Evolutionary conservation across 2,113 vertebrate species (phyloP).

Genomic region (Prionailurus bengalensis): DNA sequence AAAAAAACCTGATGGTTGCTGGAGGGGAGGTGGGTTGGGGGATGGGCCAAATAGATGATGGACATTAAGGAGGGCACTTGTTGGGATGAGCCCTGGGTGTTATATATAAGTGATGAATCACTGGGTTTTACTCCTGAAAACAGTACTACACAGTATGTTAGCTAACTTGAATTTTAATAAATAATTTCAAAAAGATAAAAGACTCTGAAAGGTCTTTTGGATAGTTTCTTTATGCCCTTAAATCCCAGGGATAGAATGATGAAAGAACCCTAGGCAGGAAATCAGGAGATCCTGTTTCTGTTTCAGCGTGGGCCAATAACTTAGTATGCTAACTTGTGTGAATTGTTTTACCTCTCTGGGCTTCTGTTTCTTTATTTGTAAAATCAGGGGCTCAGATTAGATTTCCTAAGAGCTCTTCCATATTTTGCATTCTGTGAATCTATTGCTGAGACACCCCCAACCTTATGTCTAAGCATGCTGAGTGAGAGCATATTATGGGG

Average conservation of each 20-base stretch:
- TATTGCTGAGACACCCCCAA: not conserved
- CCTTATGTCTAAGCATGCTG: not conserved
- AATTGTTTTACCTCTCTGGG: not conserved
- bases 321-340: not conserved
- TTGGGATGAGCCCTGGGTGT: no score
- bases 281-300: not conserved
- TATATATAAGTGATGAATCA: no score
- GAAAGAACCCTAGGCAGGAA: not conserved
- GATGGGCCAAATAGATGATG: no score
- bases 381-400: slow-evolving; percentile 14
- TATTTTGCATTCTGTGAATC: not conserved
- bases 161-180: no score
- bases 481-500: not conserved
- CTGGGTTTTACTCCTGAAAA: no score
- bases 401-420: not conserved
- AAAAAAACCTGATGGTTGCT: no score
- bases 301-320: not conserved
- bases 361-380: slow-evolving; percentile 34
- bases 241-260: not conserved
- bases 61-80: no score
- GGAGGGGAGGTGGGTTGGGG: no score
- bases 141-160: no score
- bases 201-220: not conserved
- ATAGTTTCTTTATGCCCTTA: not conserved
- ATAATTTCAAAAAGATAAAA: not conserved